Evolutionary conservation across 2,888 invertebrate species (phyloP), one percentile per base, ranked within the genome.

Genomic region (Drosophila antonietae): DNA sequence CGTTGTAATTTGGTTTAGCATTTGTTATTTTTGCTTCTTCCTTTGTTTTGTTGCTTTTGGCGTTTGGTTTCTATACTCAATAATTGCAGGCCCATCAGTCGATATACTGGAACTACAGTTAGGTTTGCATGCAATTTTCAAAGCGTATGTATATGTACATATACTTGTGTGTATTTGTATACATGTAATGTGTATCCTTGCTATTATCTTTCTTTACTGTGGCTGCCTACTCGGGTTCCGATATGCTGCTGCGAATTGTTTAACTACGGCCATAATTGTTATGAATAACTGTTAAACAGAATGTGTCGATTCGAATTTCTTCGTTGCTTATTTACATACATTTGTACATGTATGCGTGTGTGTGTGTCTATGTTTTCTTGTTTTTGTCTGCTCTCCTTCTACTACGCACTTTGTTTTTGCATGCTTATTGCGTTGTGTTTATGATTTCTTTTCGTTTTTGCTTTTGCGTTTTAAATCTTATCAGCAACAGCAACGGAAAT

Each of bases 391-490:
- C 63, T 69, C 44, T 66, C 52, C 71, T 66, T 55, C 73, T 77
- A 88, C 86, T 89, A 86, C 90, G 87, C 90, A 89, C 77, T 86
- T 86, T 83, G 66, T 43, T 73, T 81, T 75, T 70, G 72, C 66
- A 60, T 68, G 65, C 70, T 74, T 88, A 81, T 86, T 84, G 87
- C 89, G 87, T 77, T 88, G 81, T 83, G 72, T 75, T 76, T 76
- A 72, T 71, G 62, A 64, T 67, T 78, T 83, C 72, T 73, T 82
- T 82, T 75, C 69, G 59, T 39, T 56, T 63, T 70, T 83, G 68
- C 28, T 87, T 84, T 88, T 89, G 89, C 80, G 86, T 83, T 89
- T 89, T 79, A 76, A 88, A 80, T 83, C 86, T 89, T 89, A 89
- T 89, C 88, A 86, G 76, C 69, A 79, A 62, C 80, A 79, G 62